A percentile compares a stretch with the other conserved stretches of the same genome.
phyloP scores from a whole-genome alignment of 35 echinoderm and acorn worm genomes.

The Eucidaris tribuloides region DNA sequence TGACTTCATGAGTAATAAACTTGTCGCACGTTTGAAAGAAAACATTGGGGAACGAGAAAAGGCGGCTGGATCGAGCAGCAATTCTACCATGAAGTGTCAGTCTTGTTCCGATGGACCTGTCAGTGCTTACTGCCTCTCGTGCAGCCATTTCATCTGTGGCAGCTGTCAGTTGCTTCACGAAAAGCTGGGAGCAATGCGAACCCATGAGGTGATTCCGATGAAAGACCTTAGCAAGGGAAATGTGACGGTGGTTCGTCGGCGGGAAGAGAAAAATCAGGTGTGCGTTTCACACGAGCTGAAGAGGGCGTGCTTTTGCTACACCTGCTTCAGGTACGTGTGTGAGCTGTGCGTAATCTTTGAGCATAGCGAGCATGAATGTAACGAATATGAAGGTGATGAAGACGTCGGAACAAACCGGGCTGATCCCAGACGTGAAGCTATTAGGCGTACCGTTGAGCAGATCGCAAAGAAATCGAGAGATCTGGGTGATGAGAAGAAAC shows the following conservation, averaged over 20 bases:
- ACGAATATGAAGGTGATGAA: too few relatives aligned
- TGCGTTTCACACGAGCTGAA: not conserved
- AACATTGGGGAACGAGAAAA: not conserved
- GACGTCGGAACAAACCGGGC: too few relatives aligned
- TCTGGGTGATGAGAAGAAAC: not conserved
- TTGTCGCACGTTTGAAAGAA: not conserved
- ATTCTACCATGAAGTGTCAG: not conserved
- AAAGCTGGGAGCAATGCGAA: not conserved
- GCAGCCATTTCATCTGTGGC: not conserved
- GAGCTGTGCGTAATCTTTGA: not conserved
- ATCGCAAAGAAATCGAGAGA: not conserved
- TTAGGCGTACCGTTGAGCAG: not conserved
- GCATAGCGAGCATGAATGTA: not conserved
- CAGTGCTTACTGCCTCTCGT: not conserved
- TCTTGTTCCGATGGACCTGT: not conserved
- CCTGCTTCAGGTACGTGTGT: not conserved
- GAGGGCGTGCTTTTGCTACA: constrained; percentile 3
- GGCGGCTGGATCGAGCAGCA: not conserved
- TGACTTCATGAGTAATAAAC: constrained; percentile 1
- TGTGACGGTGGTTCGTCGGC: constrained; percentile 2
- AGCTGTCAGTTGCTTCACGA: not conserved
- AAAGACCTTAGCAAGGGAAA: constrained; percentile 14
- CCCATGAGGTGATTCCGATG: not conserved
- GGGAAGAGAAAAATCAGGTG: not conserved
- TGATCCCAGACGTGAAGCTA: not conserved